Evolutionary conservation across 2,888 invertebrate species (phyloP).

Genomic region (Andrena dorsata): DNA sequence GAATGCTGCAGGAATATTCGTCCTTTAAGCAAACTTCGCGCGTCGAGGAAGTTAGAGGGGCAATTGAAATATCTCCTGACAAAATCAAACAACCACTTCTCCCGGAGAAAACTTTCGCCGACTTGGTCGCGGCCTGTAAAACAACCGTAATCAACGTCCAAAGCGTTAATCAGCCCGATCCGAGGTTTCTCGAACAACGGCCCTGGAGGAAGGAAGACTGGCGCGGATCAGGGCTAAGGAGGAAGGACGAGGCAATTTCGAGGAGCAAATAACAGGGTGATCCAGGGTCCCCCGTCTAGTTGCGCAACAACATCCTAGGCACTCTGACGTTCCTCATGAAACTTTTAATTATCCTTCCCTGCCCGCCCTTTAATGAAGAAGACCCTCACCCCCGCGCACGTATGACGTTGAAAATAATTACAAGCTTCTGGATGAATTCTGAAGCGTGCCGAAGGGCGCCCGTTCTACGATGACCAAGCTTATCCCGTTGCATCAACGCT

Average conservation of each 20-base stretch:
- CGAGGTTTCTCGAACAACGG: slow-evolving; percentile 55
- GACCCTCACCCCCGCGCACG: slow-evolving; percentile 34
- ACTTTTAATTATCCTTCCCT: slow-evolving; percentile 76
- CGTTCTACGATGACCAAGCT: slow-evolving; percentile 29
- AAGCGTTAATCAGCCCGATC: slow-evolving; percentile 48
- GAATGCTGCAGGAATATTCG: no score
- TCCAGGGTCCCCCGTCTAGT: slow-evolving; percentile 49
- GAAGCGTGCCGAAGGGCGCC: slow-evolving; percentile 1
- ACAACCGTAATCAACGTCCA: slow-evolving; percentile 59
- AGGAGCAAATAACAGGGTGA: slow-evolving; percentile 64
- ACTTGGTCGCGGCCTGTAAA: slow-evolving; percentile 43
- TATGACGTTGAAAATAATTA: slow-evolving; percentile 75
- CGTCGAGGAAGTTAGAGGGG: background rate
- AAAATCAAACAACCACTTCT: slow-evolving; percentile 35
- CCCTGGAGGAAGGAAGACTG: slow-evolving; percentile 38
- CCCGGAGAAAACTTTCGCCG: slow-evolving; percentile 40
- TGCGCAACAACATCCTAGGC: slow-evolving; percentile 47
- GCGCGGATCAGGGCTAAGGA: slow-evolving; percentile 39
- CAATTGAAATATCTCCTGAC: slow-evolving; percentile 18
- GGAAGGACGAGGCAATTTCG: slow-evolving; percentile 50
- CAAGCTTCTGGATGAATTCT: slow-evolving; percentile 68
- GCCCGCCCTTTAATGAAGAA: slow-evolving; percentile 73
- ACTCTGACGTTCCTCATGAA: slow-evolving; percentile 54
- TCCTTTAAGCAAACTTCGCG: background rate
- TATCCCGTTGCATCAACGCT: slow-evolving; percentile 26